Evolutionary conservation across 2,797 vertebrate genomes (phyloP).

Genomic region (Poecilia wingei): DNA sequence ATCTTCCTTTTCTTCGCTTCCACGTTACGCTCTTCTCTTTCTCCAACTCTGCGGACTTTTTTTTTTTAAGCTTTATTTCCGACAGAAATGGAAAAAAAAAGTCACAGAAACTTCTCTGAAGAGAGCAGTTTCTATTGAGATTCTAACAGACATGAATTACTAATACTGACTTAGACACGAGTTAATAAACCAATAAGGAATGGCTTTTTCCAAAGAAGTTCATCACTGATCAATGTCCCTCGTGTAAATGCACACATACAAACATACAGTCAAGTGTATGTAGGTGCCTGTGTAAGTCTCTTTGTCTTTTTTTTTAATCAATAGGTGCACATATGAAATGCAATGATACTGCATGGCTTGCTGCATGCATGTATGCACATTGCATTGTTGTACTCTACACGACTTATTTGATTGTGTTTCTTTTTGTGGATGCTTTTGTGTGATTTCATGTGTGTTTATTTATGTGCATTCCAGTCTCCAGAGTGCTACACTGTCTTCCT

Average conservation of each 20-base stretch:
- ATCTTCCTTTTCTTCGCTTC: slow-evolving; percentile 61
- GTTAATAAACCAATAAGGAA: slow-evolving; percentile 82
- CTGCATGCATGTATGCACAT: slow-evolving; percentile 37
- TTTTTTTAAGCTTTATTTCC: slow-evolving; percentile 75
- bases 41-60: slow-evolving; percentile 58
- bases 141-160: slow-evolving; percentile 78
- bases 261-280: slow-evolving; percentile 57
- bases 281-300: slow-evolving; percentile 18
- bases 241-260: slow-evolving; percentile 75
- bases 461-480: slow-evolving; percentile 75
- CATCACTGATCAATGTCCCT: slow-evolving; percentile 72
- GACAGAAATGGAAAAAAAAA: slow-evolving; percentile 83
- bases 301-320: slow-evolving; percentile 12
- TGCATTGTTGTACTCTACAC: slow-evolving; percentile 35
- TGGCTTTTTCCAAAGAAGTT: slow-evolving; percentile 87
- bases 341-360: slow-evolving; percentile 46
- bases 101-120: slow-evolving; percentile 76
- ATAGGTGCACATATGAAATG: slow-evolving; percentile 24
- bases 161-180: slow-evolving; percentile 80
- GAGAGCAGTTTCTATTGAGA: slow-evolving; percentile 78
- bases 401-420: slow-evolving; percentile 17
- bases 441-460: slow-evolving; percentile 61
- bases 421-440: slow-evolving; percentile 2
- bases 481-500: slow-evolving; percentile 79
- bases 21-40: slow-evolving; percentile 38